Base-by-base conservation (phyloP, 2,797 vertebrate species). In the Poecile montanus region DNA sequence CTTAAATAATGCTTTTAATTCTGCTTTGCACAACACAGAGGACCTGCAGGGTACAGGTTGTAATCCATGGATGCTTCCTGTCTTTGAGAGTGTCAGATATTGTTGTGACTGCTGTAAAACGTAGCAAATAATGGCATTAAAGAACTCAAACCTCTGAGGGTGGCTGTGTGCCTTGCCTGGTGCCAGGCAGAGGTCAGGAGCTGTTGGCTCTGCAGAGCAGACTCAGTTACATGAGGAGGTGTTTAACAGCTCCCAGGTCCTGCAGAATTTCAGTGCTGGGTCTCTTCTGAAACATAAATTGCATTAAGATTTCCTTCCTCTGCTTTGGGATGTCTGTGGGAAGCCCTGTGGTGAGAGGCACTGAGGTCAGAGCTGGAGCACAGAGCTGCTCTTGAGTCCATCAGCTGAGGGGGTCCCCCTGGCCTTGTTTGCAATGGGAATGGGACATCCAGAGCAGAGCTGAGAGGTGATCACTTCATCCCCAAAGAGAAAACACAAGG, bases 1-100 rank as follows among this genome's bases (percentile, higher is more conserved):
- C 25, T 94, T 63, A 85, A 95, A 67, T 54, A 57, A 68, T 21
- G 25, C 13, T 83, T 87, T 85, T 53, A 66, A n/a, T 47, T 53
- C 13, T 32, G 8, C 54, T 85, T 85, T 79, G 47, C 66, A 83
- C 47, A 57, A 11, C 42, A 36, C 2, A 2, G 42, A 67, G 80
- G 57, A 86, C 34, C 93, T 73, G 48, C 61, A n/a, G 82, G 73
- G 40, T 54, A 54, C 53, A 34, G 48, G 57, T 17, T 72, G 67
- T 45, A 86, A 60, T 65, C 76, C 10, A 1, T 13, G 78, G 61
- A 27, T 2, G 4, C 34, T 79, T 15, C 4, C 30, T 32, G 26
- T 74, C 71, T 77, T 58, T 51, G 70, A 65, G 62, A 84, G 44
- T 38, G 25, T 40, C 25, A 12, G 47, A 3, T 57, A 16, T 25